Evolutionary conservation across 2,113 vertebrate genomes (phyloP).

Genomic region (Gorsachius goisagi): DNA sequence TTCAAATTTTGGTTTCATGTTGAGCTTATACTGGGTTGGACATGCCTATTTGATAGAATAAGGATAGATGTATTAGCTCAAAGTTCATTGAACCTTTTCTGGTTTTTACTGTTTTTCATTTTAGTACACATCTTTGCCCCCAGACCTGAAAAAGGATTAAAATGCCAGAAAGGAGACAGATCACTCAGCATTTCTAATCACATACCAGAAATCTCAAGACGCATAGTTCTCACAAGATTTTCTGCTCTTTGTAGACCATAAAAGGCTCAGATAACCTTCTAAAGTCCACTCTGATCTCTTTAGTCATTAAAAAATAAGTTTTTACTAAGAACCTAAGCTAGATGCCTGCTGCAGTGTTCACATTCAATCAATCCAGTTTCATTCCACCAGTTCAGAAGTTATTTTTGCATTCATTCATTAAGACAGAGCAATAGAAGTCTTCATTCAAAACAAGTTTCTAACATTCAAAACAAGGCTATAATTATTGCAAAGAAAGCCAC

Average conservation of each 20-base stretch:
- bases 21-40: background rate
- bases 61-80: background rate
- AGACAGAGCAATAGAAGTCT: background rate
- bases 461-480: background rate
- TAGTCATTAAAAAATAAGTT: background rate
- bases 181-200: constrained; percentile 41
- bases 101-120: background rate
- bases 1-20: background rate
- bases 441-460: background rate
- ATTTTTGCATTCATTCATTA: constrained; percentile 1
- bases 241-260: constrained; percentile 24
- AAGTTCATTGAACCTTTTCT: background rate
- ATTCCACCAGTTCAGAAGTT: background rate
- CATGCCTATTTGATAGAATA: background rate
- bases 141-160: constrained; percentile 38
- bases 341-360: background rate
- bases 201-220: constrained; percentile 23
- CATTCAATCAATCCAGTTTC: background rate
- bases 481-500: background rate
- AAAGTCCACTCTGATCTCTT: constrained; percentile 1
- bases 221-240: constrained; percentile 12
- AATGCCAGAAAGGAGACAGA: constrained; percentile 35
- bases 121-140: background rate
- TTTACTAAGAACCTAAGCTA: background rate
- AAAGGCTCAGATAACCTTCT: constrained; percentile 34